phyloP scores from a whole-genome alignment of 2,888 invertebrate species.

The Aphidius colemani region DNA sequence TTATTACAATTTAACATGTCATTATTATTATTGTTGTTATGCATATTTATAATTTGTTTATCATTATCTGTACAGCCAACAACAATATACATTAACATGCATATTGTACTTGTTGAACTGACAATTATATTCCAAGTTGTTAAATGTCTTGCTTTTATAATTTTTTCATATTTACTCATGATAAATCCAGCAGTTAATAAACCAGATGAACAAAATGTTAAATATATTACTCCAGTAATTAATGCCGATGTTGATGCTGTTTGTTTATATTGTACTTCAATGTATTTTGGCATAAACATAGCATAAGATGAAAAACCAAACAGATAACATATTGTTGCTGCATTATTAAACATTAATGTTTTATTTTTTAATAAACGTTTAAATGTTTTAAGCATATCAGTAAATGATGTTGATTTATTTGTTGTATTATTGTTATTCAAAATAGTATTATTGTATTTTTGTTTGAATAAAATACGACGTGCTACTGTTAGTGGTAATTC shows the following conservation, averaged over 20 bases:
- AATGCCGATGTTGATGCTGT: slow-evolving; percentile 77
- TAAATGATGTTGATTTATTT: slow-evolving; percentile 45
- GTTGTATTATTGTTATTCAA: slow-evolving; percentile 15
- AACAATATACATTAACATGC: slow-evolving; percentile 69
- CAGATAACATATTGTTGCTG: slow-evolving; percentile 75
- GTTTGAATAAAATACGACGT: slow-evolving; percentile 60
- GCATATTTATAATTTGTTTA: slow-evolving; percentile 58
- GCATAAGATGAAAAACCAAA: slow-evolving; percentile 76
- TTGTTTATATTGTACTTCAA: slow-evolving; percentile 79
- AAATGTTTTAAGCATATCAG: slow-evolving; percentile 70
- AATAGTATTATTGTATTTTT: slow-evolving; percentile 37
- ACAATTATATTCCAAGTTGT: slow-evolving; percentile 74
- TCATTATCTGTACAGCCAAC: slow-evolving; percentile 71
- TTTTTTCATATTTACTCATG: slow-evolving; percentile 66
- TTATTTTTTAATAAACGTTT: slow-evolving; percentile 69
- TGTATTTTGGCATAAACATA: slow-evolving; percentile 82
- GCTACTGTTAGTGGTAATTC: slow-evolving; percentile 70
- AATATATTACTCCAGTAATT: slow-evolving; percentile 73
- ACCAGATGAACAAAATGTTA: slow-evolving; percentile 73
- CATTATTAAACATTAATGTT: slow-evolving; percentile 73
- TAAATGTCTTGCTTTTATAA: slow-evolving; percentile 68
- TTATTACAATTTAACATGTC: slow-evolving; percentile 66
- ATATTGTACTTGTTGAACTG: slow-evolving; percentile 67
- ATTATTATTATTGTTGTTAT: slow-evolving; percentile 57
- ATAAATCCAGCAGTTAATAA: slow-evolving; percentile 71